phyloP scores from a whole-genome alignment of 2,888 invertebrate species.

The Platycheirus albimanus region DNA sequence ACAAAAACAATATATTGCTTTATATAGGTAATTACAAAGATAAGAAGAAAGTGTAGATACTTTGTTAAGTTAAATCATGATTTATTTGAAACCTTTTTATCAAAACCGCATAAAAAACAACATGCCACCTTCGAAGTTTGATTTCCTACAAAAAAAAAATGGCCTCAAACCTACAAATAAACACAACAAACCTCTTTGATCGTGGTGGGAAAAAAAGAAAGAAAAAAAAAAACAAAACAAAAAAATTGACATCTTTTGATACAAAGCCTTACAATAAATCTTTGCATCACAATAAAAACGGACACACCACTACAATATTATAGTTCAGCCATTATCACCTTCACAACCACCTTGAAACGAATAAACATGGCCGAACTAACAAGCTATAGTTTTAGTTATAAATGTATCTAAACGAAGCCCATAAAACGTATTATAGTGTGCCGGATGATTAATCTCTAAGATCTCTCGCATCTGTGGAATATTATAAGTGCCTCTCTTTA shows the following conservation, averaged over 20 bases:
- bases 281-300: constrained; percentile 47
- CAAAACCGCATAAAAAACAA: not conserved
- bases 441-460: constrained; percentile 67
- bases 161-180: constrained; percentile 27
- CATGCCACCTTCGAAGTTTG: not conserved
- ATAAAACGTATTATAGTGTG: constrained; percentile 9
- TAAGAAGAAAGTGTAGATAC: too few species aligned
- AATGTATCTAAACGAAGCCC: constrained; percentile 14
- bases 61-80: too few species aligned
- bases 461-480: constrained; percentile 54
- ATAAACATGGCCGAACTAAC: constrained; percentile 69
- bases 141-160: constrained; percentile 52
- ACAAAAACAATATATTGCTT: too few species aligned
- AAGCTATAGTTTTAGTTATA: constrained; percentile 12
- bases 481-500: constrained; percentile 49
- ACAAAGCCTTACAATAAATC: constrained; percentile 62
- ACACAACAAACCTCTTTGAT: constrained; percentile 4
- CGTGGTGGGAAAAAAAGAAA: not conserved
- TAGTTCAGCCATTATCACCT: constrained; percentile 47
- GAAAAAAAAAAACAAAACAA: constrained; percentile 8
- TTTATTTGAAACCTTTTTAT: too few species aligned
- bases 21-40: too few species aligned
- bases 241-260: constrained; percentile 57
- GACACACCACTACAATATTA: constrained; percentile 38
- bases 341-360: constrained; percentile 32